phyloP scores from a whole-genome alignment of 1,140 invertebrate species.

The Colletes latitarsis region DNA sequence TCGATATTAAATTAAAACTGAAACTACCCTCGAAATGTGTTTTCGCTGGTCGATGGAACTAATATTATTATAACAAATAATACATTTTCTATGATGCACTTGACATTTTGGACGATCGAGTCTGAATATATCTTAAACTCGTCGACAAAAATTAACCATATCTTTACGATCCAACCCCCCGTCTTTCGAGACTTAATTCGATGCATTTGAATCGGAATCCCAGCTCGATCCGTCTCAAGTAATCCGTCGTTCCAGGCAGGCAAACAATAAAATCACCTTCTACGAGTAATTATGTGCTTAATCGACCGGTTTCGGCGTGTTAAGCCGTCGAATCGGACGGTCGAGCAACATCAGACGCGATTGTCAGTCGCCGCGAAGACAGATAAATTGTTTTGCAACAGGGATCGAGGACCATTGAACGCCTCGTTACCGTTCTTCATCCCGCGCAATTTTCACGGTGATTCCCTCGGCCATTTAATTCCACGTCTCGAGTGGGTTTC shows the following conservation, averaged over 20 bases:
- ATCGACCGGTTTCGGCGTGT: not conserved
- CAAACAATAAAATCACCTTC: conserved; percentile 2
- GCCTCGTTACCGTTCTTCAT: not conserved
- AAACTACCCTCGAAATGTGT: too few relatives aligned
- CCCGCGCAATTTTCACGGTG: not conserved
- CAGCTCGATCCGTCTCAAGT: not conserved
- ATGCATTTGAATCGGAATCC: conserved; percentile 1
- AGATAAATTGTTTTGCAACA: not conserved
- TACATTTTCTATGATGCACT: too few relatives aligned
- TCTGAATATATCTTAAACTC: not conserved
- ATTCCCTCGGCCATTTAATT: too few relatives aligned
- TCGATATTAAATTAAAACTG: too few relatives aligned
- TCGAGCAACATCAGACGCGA: conserved; percentile 3
- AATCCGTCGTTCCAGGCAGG: not conserved
- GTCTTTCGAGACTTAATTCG: not conserved
- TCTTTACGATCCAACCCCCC: not conserved
- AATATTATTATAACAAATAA: too few relatives aligned
- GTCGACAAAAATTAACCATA: too few relatives aligned
- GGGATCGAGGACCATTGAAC: not conserved
- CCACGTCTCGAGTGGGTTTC: too few relatives aligned
- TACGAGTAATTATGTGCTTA: conserved; percentile 8
- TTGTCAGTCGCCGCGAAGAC: not conserved
- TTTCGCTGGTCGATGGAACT: too few relatives aligned
- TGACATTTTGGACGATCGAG: too few relatives aligned
- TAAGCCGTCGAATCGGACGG: not conserved